phyloP scores from a whole-genome alignment of 2,888 invertebrate genomes.

The Nemurella pictetii region DNA sequence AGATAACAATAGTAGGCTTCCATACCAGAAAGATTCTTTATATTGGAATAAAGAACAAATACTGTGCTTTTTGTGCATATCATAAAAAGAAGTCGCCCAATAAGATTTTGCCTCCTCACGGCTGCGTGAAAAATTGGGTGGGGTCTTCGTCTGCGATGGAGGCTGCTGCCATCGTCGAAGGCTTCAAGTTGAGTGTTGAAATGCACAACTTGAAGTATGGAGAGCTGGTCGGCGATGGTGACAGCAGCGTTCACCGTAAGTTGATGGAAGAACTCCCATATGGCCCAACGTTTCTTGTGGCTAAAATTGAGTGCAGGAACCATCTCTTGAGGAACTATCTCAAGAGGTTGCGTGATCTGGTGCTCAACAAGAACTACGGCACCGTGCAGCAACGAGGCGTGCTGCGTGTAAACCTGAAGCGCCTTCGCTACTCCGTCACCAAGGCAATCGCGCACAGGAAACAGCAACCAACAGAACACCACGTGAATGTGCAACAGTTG shows the following conservation, averaged over 20 bases:
- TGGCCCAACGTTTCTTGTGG: conserved; percentile 17
- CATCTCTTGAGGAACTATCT: conserved; percentile 30
- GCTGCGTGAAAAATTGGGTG: conserved; percentile 7
- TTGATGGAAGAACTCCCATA: conserved; percentile 31
- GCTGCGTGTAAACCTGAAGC: background rate
- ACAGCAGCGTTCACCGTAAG: conserved; percentile 33
- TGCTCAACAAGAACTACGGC: conserved; percentile 11
- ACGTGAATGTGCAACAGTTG: background rate
- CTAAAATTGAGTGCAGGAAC: conserved; percentile 31
- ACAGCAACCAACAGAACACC: background rate
- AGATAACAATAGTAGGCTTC: conserved; percentile 39
- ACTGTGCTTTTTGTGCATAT: conserved; percentile 32
- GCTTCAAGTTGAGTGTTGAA: conserved; percentile 35
- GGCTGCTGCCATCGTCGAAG: conserved; percentile 34
- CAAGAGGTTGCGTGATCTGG: conserved; percentile 18
- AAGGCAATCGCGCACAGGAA: conserved; percentile 25
- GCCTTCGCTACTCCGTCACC: conserved; percentile 31
- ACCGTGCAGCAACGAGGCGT: background rate
- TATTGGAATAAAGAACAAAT: conserved; percentile 33
- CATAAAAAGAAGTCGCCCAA: background rate
- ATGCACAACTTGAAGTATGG: conserved; percentile 36
- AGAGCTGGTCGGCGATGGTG: conserved; percentile 30
- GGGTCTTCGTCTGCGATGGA: conserved; percentile 8
- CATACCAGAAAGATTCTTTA: conserved; percentile 33
- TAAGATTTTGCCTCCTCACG: background rate